Evolutionary conservation across 2,113 vertebrate species (phyloP), one percentile per base, ranked within the genome.

Genomic region (Elephantulus edwardii): DNA sequence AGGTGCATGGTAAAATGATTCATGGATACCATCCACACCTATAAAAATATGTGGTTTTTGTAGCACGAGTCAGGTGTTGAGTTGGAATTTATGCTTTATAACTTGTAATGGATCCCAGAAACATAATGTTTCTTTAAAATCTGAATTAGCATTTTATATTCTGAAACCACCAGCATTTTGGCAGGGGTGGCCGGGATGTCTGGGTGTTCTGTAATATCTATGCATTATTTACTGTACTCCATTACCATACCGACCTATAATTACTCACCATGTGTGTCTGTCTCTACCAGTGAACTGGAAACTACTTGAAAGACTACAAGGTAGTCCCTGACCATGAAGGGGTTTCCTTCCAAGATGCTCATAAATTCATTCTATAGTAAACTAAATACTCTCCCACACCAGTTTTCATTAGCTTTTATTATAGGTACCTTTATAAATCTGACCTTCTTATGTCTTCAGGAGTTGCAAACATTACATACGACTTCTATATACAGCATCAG

Each of bases 1-100:
- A 82, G 33, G 64, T 82, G 62, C 74, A 60, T 6, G 22, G 75
- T 60, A 87, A 81, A 94, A 87, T 82, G 71, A 91, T 76, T 84
- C 72, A 91, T 40, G 13, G 64, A 91, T 50, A 85, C 13, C 42
- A 62, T 92, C 80, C n/a, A 60, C 3, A 33, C 72, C 80, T 91
- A 83, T 60, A 82, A 75, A 94, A 95, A 66, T 38, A 71, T 17
- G 70, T 58, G 50, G 68, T 50, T 89, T 86, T 89, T 75, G 56
- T 66, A 76, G 92, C 64, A 95, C 87, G 85, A 82, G 33, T 89
- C 92, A 94, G 77, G 82, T 90, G 80, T 83, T 28, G n/a, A 80
- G 64, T 48, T 79, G 66, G 89, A 94, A 93, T 87, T 89, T 58
- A 84, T 46, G 64, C 77, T 75, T 84, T 81, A 76, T 22, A 78